Evolutionary conservation across 2,113 vertebrate genomes (phyloP).

Genomic region (Aegotheles bennettii): DNA sequence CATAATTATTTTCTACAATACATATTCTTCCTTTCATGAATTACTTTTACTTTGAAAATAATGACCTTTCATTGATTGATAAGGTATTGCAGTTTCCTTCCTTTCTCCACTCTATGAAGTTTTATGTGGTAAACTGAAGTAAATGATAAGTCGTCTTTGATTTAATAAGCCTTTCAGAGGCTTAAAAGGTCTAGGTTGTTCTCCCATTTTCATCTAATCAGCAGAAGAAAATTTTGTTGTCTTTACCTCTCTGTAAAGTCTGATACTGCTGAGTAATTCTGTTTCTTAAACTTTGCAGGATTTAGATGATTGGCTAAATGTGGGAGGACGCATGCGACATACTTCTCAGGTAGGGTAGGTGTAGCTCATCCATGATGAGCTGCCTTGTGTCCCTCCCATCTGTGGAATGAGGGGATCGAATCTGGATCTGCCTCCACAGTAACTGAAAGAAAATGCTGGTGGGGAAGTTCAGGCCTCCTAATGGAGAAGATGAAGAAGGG

Average conservation of each 20-base stretch:
- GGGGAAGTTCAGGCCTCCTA: not conserved
- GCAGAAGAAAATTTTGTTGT: not conserved
- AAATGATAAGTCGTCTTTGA: not conserved
- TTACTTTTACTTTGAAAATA: not conserved
- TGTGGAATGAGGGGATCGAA: not conserved
- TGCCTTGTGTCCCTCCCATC: not conserved
- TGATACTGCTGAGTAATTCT: not conserved
- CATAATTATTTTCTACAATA: not conserved
- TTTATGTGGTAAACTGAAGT: not conserved
- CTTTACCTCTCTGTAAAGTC: not conserved
- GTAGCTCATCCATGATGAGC: not conserved
- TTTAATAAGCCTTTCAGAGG: not conserved
- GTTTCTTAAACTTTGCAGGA: not conserved
- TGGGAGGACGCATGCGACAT: not conserved
- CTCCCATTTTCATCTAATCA: not conserved
- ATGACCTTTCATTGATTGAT: not conserved
- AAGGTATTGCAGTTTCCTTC: not conserved
- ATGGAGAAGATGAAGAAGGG: not conserved
- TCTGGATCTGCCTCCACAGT: not conserved
- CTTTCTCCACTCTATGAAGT: not conserved
- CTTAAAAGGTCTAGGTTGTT: not conserved
- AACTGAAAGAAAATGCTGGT: not conserved
- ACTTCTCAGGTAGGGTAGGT: not conserved
- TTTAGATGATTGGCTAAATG: not conserved
- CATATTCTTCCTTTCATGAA: not conserved